These are phyloP conservation scores for Hermodice carunculata DNA, from an alignment of 2,888 invertebrate genomes.

Conservation along the genomic window DNA sequence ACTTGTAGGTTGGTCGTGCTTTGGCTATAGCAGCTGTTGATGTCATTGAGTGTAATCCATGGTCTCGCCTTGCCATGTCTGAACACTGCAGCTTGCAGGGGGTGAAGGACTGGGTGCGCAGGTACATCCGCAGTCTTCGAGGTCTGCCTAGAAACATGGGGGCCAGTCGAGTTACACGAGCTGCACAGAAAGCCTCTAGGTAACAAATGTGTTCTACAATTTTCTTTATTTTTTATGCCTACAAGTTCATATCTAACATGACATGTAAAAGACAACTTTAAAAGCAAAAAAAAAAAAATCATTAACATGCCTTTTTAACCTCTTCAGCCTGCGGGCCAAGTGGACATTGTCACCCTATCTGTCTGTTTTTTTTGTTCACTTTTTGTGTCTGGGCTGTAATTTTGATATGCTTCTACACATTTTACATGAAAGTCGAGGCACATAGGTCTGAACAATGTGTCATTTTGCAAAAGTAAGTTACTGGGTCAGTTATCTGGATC, in stretches of 20 bases:
- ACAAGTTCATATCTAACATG: not conserved
- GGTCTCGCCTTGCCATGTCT: constrained; percentile 84
- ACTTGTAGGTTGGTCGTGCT: constrained; percentile 82
- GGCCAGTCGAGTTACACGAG: constrained; percentile 7
- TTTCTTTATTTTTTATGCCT: not conserved
- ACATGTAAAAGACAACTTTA: not conserved
- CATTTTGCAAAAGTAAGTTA: no score
- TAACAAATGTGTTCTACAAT: not conserved
- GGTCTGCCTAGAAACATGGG: constrained; percentile 41
- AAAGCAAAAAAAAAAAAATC: not conserved
- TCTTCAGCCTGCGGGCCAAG: no score
- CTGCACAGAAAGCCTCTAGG: constrained; percentile 8
- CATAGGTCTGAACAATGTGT: not conserved
- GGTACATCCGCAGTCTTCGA: constrained; percentile 56
- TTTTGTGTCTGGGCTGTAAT: no score
- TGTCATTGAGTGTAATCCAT: constrained; percentile 84
- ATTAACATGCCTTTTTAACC: no score
- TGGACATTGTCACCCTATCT: no score
- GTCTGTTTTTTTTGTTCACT: not conserved
- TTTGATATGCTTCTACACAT: not conserved
- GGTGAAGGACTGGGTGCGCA: constrained; percentile 61
- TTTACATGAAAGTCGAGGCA: not conserved
- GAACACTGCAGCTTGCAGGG: constrained; percentile 69
- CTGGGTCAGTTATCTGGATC: no score
- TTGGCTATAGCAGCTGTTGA: constrained; percentile 88